Conservation (phyloP, 2,888 invertebrate species). For the Lepidocyrtoides sp. region DNA sequence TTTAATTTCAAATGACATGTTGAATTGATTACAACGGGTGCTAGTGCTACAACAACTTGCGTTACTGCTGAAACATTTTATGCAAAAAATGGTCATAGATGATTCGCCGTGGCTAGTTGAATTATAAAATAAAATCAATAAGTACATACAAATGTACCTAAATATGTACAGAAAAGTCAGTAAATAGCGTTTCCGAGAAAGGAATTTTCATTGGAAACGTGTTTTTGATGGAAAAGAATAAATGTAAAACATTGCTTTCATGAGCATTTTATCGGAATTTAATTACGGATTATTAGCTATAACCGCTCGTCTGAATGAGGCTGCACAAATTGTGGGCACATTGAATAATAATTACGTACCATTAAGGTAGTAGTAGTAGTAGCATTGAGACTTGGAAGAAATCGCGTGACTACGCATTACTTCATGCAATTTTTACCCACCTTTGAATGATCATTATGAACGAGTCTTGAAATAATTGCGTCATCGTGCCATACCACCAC, state of each 20-base stretch:
- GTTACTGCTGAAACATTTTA: no score
- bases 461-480: background rate
- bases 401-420: conserved; percentile 29
- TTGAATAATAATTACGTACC: background rate
- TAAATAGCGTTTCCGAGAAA: background rate
- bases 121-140: background rate
- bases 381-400: background rate
- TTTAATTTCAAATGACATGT: no score
- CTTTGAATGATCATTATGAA: background rate
- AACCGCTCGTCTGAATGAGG: background rate
- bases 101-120: no score
- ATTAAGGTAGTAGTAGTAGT: no score
- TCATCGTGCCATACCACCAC: background rate
- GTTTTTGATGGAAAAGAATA: background rate
- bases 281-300: conserved; percentile 22
- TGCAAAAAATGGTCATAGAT: no score
- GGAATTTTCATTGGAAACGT: background rate
- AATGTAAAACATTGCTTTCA: background rate
- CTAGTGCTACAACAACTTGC: no score
- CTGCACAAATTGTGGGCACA: background rate
- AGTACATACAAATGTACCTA: background rate
- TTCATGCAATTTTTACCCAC: background rate
- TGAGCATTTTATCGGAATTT: conserved; percentile 4
- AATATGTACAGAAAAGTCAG: background rate
- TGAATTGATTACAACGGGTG: no score